Evolutionary conservation across 2,113 vertebrate species (phyloP).

Genomic region (Emydocephalus ijimae): DNA sequence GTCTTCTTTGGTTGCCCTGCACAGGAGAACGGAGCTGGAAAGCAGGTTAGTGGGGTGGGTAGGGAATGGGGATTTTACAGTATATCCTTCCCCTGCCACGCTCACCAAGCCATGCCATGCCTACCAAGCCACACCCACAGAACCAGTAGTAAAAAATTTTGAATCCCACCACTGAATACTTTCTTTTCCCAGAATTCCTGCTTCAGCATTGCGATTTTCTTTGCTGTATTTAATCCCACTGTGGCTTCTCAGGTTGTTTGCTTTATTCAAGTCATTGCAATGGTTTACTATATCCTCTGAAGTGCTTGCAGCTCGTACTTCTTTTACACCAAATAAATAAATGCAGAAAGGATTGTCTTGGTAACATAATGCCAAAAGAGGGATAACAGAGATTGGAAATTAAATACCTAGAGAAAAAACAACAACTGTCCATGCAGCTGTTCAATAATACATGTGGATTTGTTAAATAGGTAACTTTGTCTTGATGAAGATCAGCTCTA

Average conservation of each 20-base stretch:
- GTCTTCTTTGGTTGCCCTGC: too few species aligned
- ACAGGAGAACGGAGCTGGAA: too few species aligned
- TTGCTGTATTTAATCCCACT: too few species aligned
- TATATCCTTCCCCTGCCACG: too few species aligned
- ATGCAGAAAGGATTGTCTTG: neutral
- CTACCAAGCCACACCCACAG: too few species aligned
- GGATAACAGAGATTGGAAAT: neutral
- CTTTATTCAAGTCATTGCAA: neutral
- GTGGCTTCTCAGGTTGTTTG: neutral
- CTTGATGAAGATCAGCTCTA: neutral
- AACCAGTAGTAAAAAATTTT: too few species aligned
- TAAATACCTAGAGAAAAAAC: neutral
- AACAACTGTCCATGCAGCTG: too few species aligned
- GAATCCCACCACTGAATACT: too few species aligned
- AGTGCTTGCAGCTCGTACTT: neutral
- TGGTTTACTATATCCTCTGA: neutral
- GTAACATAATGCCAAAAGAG: neutral
- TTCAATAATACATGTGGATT: neutral
- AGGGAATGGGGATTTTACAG: too few species aligned
- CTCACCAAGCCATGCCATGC: too few species aligned
- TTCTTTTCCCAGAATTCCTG: too few species aligned
- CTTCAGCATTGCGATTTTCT: neutral
- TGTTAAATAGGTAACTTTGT: neutral
- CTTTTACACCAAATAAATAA: slow-evolving; percentile 15
- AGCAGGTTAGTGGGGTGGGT: too few species aligned